These are phyloP conservation scores for Mormyrus iriodes DNA, from an alignment of 2,113 vertebrate genomes.

Conservation along the genomic window DNA sequence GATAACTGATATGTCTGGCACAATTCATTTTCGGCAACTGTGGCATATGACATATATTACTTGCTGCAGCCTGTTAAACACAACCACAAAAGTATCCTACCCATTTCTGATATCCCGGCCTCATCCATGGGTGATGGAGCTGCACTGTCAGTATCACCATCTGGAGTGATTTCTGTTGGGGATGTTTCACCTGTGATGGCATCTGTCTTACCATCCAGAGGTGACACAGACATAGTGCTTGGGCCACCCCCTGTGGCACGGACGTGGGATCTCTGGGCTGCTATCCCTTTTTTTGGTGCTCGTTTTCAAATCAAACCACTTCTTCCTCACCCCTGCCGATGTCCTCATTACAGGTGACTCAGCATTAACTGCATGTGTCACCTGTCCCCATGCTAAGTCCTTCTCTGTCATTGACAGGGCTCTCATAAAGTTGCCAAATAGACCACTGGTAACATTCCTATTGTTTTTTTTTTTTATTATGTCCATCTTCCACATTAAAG, in stretches of 20 bases:
- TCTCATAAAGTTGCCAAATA: neutral
- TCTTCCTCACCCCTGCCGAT: neutral
- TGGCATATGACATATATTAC: neutral
- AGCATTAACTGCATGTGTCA: neutral
- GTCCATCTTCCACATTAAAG: too few species aligned
- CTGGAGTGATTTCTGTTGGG: neutral
- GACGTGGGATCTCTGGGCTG: neutral
- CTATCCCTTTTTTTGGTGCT: neutral
- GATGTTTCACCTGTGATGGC: neutral
- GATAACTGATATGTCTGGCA: neutral
- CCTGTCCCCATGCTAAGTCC: neutral
- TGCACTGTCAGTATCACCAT: neutral
- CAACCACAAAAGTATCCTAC: neutral
- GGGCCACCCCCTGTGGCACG: neutral
- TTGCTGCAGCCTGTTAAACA: neutral
- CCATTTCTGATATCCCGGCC: neutral
- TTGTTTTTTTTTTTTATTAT: neutral
- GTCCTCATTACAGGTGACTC: neutral
- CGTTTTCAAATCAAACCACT: neutral
- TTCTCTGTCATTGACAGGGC: neutral
- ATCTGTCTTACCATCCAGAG: neutral
- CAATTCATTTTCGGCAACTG: neutral
- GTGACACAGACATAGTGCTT: neutral
- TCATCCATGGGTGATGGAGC: neutral
- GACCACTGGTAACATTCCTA: neutral